phyloP scores from a whole-genome alignment of 1,140 invertebrate species.

The Mya arenaria region DNA sequence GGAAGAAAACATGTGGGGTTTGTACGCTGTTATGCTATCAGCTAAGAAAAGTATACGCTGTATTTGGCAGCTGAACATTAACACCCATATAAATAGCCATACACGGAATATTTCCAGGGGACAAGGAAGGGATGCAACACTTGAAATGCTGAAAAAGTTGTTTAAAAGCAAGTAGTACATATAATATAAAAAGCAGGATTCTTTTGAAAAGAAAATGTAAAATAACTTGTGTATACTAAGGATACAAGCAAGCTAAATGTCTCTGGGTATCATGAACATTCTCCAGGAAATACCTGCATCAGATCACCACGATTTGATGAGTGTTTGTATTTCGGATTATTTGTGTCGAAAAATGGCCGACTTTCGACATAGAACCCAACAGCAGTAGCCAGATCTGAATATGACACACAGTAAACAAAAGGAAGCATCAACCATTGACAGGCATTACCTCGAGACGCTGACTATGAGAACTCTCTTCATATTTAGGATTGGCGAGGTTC shows the following conservation, averaged over 20 bases:
- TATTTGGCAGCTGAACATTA: too few species aligned
- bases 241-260: background rate
- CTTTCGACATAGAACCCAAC: background rate
- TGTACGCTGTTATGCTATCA: too few species aligned
- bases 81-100: too few species aligned
- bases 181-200: too few species aligned
- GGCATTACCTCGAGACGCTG: conserved; percentile 86
- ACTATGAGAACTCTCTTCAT: conserved; percentile 83
- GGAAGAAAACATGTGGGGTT: too few species aligned
- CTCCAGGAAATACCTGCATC: background rate
- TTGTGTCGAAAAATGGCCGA: background rate
- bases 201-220: too few species aligned
- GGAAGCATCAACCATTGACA: background rate
- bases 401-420: too few species aligned
- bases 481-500: conserved; percentile 81
- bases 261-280: background rate
- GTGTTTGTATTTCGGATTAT: background rate
- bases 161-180: too few species aligned
- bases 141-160: too few species aligned
- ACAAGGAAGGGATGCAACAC: too few species aligned
- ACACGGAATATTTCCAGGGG: too few species aligned
- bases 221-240: background rate
- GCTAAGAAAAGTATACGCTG: too few species aligned
- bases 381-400: background rate
- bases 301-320: background rate